Conservation (phyloP, 2,888 invertebrate species). For the Myopa tessellatipennis region DNA sequence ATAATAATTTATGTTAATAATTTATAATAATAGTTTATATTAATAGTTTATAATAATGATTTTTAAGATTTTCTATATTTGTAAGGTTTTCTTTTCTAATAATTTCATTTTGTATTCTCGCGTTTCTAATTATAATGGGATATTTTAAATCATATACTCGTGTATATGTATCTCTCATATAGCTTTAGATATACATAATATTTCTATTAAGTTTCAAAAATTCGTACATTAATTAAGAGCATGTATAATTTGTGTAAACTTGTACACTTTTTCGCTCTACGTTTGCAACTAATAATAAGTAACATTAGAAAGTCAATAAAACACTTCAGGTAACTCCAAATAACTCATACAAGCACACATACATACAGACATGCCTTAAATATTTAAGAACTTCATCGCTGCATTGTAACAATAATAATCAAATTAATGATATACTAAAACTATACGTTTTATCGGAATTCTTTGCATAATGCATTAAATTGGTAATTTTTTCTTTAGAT, state of each 20-base stretch:
- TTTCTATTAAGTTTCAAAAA: constrained; percentile 11
- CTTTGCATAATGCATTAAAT: no score
- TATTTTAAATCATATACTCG: background rate
- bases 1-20: no score
- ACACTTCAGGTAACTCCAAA: background rate
- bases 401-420: no score
- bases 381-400: background rate
- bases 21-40: no score
- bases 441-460: no score
- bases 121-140: constrained; percentile 12
- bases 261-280: background rate
- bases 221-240: background rate
- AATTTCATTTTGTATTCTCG: constrained; percentile 34
- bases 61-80: background rate
- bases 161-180: no score
- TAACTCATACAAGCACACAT: background rate
- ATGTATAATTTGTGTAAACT: background rate
- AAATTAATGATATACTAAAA: no score
- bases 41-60: no score
- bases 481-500: background rate
- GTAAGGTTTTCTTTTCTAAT: constrained; percentile 27
- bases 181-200: constrained; percentile 13
- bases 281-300: background rate
- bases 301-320: background rate
- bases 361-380: background rate